These are phyloP conservation scores for Microchirus variegatus DNA, from an alignment of 2,797 vertebrate genomes.

Conservation along the genomic window DNA sequence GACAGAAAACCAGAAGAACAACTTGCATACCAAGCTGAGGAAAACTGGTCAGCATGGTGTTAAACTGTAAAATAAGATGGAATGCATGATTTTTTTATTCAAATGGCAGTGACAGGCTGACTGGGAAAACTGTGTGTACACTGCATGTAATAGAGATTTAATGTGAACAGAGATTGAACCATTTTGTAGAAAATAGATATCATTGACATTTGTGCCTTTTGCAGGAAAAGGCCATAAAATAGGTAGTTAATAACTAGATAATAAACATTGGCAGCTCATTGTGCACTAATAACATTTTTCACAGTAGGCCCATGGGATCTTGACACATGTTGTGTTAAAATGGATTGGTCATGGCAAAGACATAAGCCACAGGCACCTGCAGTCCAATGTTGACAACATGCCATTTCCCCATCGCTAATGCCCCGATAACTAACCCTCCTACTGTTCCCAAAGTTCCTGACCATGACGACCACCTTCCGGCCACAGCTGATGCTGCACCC, in stretches of 20 bases:
- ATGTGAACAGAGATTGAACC: no score
- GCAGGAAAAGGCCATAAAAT: neutral
- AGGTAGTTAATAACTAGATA: neutral
- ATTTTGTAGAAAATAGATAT: no score
- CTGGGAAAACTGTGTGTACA: no score
- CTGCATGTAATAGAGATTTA: no score
- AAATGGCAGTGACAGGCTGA: no score
- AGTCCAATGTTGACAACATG: slow-evolving; percentile 69
- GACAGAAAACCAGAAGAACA: no score
- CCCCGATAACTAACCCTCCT: slow-evolving; percentile 56
- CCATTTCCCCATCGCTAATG: slow-evolving; percentile 50
- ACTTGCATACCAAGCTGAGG: no score
- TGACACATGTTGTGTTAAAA: slow-evolving; percentile 30
- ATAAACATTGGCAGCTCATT: neutral
- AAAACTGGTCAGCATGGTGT: no score
- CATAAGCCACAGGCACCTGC: slow-evolving; percentile 59
- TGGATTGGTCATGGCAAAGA: slow-evolving; percentile 67
- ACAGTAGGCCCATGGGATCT: neutral
- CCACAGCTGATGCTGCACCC: slow-evolving; percentile 54
- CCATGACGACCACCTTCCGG: slow-evolving; percentile 52
- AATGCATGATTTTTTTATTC: no score
- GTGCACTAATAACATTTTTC: neutral
- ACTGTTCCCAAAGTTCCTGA: slow-evolving; percentile 49
- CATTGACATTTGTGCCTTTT: no score
- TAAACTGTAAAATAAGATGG: no score